Evolutionary conservation across 2,888 invertebrate genomes (phyloP), one percentile per base, ranked within the genome.

Genomic region (Synanthedon tipuliformis): DNA sequence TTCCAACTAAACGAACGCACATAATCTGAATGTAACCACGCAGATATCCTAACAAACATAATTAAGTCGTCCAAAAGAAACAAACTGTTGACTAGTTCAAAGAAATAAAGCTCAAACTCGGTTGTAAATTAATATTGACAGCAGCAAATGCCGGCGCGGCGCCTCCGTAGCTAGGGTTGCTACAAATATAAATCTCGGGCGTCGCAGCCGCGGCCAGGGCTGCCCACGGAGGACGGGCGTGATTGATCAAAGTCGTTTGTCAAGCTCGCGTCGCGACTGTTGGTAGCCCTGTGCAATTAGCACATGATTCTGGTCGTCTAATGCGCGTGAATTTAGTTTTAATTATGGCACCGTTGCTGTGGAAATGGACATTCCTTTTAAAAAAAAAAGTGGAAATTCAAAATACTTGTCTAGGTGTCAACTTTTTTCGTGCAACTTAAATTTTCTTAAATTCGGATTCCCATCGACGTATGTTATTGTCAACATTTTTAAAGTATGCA

Each of bases 221-320:
- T 72, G 76, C 69, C 75, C 76, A 71, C 75, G 72, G 71, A 81
- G 81, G 77, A 77, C 80, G 74, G 75, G 61, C 71, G 78, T 85
- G 85, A 85, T 85, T 85, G 84, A 85, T 85, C 83, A 80, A 81
- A 82, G 81, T 82, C 81, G 81, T 83, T 83, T 81, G 83, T 83
- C 83, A 83, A 74, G 75, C 83, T 84, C 83, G 78, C 78, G 78
- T 82, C 78, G 80, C 81, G 78, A 76, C 75, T 70, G 71, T 68
- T 71, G 77, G 71, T 73, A 76, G 76, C 78, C 78, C 77, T 76
- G 73, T 64, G 78, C 78, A 77, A 82, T 83, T 82, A 81, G 78
- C 82, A 83, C 80, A 75, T 83, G 80, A 82, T 81, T 81, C 80
- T 77, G 72, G 69, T 65, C 76, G 76, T 75, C 78, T 83, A 83